Base-by-base conservation (phyloP, 2,888 invertebrate genomes). In the Rhamnusium bicolor region DNA sequence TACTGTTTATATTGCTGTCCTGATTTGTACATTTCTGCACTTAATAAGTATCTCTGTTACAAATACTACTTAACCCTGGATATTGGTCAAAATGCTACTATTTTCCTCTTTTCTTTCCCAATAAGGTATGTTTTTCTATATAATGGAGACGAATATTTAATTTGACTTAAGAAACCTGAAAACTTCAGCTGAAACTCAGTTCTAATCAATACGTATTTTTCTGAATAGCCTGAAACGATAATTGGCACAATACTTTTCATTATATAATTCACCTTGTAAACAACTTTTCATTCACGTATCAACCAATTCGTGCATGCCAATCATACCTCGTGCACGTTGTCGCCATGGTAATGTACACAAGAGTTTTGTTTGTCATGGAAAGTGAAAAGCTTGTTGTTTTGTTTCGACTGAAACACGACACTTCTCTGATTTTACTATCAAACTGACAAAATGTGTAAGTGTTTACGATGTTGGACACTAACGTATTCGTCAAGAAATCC, bases 301-400 rank as follows among this genome's bases (percentile, higher is more conserved):
- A 65, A 66, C 49, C 71, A 54, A 65, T 16, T 58, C 58, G 14
- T 32, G 58, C 58, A 58, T 29, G 51, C 47, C 47, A 58, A 47
- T 49, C 56, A 46, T 12, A 51, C 46, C 32, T 16, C 27, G 58
- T 29, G 58, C 66, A 66, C 58, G 71, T 71, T 66, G 27, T 71
- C 71, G 53, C 24, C 67, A 66, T 71, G 71, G 61, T 6, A 14
- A 71, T 60, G 51, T 62, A 29, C 19, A 60, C 58, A 71, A 51
- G 19, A 49, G 21, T 27, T 49, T 70, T 67, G 71, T 71, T 71
- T 71, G 71, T 66, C 71, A 71, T 71, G 71, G 71, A 71, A 71
- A 71, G 71, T 71, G 71, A 71, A 71, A 71, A 18, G 46, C 54
- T 18, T 6, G 54, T 54, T 69, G 69, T 60, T 32, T 62, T 61